phyloP scores from a whole-genome alignment of 2,797 vertebrate species.

The Champsocephalus gunnari region DNA sequence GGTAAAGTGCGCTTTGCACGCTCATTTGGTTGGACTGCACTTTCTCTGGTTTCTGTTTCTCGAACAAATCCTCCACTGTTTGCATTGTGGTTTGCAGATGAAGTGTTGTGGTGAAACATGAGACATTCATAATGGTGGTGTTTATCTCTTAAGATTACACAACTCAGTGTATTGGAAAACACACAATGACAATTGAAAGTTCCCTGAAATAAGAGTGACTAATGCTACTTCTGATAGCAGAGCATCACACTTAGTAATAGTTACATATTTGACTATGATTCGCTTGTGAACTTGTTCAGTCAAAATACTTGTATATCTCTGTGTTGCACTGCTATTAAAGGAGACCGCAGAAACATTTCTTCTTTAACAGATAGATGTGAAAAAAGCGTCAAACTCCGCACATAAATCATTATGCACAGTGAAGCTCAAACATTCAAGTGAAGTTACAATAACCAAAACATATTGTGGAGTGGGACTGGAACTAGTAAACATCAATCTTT shows the following conservation, averaged over 20 bases:
- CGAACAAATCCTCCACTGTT: slow-evolving; percentile 35
- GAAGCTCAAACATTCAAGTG: not conserved
- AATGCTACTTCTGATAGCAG: not conserved
- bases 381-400: not conserved
- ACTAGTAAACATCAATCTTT: not conserved
- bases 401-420: not conserved
- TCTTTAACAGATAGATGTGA: not conserved
- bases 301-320: not conserved
- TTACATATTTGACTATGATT: not conserved
- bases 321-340: not conserved
- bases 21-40: slow-evolving; percentile 12
- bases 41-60: slow-evolving; percentile 10
- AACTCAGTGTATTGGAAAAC: not conserved
- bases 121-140: slow-evolving; percentile 14
- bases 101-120: slow-evolving; percentile 32
- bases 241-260: not conserved
- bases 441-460: not conserved
- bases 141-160: slow-evolving; percentile 2
- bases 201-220: not conserved
- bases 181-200: not conserved
- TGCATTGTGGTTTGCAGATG: slow-evolving; percentile 29
- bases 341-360: not conserved
- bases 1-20: not conserved
- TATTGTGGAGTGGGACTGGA: not conserved
- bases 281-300: not conserved